Evolutionary conservation across 2,113 vertebrate genomes (phyloP).

Genomic region (Nyctereutes procyonoides): DNA sequence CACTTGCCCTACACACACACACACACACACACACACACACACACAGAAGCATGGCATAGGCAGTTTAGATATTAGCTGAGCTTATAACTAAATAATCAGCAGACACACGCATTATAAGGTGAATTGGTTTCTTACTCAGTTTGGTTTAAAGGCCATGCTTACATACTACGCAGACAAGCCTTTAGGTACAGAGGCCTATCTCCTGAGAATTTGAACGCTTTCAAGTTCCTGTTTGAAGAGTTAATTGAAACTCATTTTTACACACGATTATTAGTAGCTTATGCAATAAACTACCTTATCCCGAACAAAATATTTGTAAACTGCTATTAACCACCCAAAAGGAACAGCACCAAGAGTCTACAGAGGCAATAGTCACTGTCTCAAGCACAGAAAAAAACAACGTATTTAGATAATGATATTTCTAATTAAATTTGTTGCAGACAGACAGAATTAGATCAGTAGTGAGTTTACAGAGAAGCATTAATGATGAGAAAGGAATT

Average conservation of each 20-base stretch:
- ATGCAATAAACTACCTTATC: not conserved
- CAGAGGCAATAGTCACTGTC: not conserved
- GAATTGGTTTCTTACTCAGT: not conserved
- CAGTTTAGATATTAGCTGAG: not conserved
- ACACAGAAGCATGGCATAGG: not conserved
- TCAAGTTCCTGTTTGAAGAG: not conserved
- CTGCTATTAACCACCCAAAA: not conserved
- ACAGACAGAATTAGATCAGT: slow-evolving; percentile 74
- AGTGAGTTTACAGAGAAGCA: slow-evolving; percentile 18
- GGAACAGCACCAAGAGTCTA: not conserved
- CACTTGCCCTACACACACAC: too few relatives aligned
- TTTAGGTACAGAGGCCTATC: not conserved
- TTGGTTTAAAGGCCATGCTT: not conserved
- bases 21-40: too few relatives aligned
- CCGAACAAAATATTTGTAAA: not conserved
- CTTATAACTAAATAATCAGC: not conserved
- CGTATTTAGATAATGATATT: slow-evolving; percentile 51
- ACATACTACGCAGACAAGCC: not conserved
- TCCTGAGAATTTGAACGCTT: not conserved
- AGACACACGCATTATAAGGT: not conserved
- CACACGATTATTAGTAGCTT: not conserved
- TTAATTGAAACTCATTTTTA: not conserved
- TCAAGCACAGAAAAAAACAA: slow-evolving; percentile 17
- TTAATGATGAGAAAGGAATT: slow-evolving; percentile 54
- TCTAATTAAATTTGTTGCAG: slow-evolving; percentile 74